Percentiles rank a stretch among this genome's conserved stretches.
Conservation (phyloP, 2,113 vertebrate species). For the Centrocercus urophasianus region DNA sequence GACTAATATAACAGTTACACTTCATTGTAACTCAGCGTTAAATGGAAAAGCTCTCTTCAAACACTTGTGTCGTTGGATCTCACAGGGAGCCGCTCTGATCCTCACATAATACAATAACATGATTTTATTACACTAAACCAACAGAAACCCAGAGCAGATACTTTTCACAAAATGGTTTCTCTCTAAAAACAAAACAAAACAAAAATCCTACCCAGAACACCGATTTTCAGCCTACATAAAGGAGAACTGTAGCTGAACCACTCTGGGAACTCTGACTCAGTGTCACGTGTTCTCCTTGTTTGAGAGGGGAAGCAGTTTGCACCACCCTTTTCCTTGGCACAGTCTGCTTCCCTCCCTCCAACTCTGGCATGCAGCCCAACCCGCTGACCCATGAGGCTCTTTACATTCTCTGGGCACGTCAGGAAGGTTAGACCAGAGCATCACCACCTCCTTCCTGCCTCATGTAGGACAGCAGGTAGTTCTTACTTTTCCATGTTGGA, state of each 20-base stretch:
- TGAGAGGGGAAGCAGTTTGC: constrained; percentile 43
- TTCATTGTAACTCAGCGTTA: not conserved
- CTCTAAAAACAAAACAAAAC: not conserved
- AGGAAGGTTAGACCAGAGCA: not conserved
- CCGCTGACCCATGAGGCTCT: not conserved
- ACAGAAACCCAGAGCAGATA: constrained; percentile 1
- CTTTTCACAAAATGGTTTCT: constrained; percentile 7
- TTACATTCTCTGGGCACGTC: not conserved
- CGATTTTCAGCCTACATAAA: constrained; percentile 28
- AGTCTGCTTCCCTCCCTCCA: constrained; percentile 14
- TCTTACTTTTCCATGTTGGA: not conserved
- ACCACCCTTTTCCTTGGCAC: constrained; percentile 68
- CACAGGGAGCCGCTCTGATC: not conserved
- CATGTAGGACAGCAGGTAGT: not conserved
- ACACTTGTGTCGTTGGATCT: not conserved
- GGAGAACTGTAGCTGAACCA: not conserved
- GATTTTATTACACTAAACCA: not conserved
- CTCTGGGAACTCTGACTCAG: constrained; percentile 57
- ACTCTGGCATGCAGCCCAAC: not conserved
- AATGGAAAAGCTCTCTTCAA: not conserved
- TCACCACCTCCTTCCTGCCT: not conserved
- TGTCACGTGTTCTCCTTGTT: not conserved
- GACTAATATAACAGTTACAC: not conserved
- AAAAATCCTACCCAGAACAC: not conserved
- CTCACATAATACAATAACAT: not conserved